These are phyloP conservation scores for Odocoileus hemionus DNA, from an alignment of 2,113 vertebrate genomes.

Conservation along the genomic window DNA sequence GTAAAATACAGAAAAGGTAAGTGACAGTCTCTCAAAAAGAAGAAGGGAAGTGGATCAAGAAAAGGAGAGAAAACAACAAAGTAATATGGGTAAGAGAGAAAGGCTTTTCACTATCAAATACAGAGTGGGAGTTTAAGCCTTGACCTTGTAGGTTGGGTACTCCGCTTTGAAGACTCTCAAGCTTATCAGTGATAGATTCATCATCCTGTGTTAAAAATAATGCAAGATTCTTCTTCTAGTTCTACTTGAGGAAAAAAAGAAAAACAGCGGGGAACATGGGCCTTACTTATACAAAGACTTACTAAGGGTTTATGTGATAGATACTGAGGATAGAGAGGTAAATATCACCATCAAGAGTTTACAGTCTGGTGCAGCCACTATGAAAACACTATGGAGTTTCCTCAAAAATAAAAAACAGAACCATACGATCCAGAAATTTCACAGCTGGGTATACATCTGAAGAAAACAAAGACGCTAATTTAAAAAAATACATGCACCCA, in stretches of 20 bases:
- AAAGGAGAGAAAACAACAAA: background rate
- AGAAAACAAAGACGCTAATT: background rate
- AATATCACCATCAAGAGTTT: background rate
- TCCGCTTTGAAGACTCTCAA: background rate
- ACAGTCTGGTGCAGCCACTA: background rate
- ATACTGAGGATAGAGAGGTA: background rate
- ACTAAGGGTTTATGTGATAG: background rate
- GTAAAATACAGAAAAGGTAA: background rate
- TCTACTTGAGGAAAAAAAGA: background rate
- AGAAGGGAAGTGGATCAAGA: background rate
- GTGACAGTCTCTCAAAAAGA: background rate
- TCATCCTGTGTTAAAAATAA: background rate
- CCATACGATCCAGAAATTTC: background rate
- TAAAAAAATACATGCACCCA: background rate
- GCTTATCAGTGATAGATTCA: background rate
- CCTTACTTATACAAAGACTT: background rate
- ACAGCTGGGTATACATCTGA: background rate
- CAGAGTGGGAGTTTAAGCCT: background rate
- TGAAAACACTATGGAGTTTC: background rate
- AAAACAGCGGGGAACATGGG: background rate
- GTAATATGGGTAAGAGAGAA: background rate
- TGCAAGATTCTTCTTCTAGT: background rate
- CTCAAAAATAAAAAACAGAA: background rate
- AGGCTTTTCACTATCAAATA: background rate
- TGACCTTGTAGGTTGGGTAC: background rate